A percentile compares a stretch with the other conserved stretches of the same genome.
Evolutionary conservation across 2,797 vertebrate genomes (phyloP).

Genomic region (Tragopan temminckii): DNA sequence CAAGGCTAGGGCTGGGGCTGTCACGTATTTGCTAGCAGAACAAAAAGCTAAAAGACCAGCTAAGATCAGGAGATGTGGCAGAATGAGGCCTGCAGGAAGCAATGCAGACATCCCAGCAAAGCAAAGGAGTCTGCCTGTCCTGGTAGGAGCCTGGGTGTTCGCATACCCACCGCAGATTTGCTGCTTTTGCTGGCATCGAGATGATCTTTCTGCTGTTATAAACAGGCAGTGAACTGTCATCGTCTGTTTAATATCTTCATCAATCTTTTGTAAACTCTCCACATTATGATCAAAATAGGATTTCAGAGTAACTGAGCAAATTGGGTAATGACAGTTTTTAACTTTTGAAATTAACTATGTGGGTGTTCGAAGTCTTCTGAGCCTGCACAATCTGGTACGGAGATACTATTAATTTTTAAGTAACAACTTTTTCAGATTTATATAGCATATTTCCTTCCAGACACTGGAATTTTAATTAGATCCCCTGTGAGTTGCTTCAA

Average conservation of each 20-base stretch:
- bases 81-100: background rate
- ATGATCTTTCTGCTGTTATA: background rate
- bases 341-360: slow-evolving; percentile 39
- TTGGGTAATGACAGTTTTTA: slow-evolving; percentile 40
- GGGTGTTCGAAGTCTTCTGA: slow-evolving; percentile 22
- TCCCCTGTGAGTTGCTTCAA: slow-evolving; percentile 56
- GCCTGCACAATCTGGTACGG: background rate
- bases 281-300: background rate
- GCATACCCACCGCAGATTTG: background rate
- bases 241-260: slow-evolving; percentile 1
- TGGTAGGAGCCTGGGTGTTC: background rate
- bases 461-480: slow-evolving; percentile 73
- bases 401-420: slow-evolving; percentile 29
- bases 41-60: background rate
- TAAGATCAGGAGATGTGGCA: background rate
- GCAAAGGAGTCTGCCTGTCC: background rate
- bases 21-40: background rate
- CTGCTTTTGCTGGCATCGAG: background rate
- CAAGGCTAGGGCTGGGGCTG: rapidly evolving
- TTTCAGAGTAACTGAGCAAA: slow-evolving; percentile 43
- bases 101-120: background rate
- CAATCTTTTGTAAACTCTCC: slow-evolving; percentile 6
- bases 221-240: slow-evolving; percentile 2
- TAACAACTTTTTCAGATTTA: slow-evolving; percentile 51
- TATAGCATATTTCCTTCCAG: slow-evolving; percentile 56